Base-by-base conservation (phyloP, 2,888 invertebrate genomes). In the Busseola fusca region DNA sequence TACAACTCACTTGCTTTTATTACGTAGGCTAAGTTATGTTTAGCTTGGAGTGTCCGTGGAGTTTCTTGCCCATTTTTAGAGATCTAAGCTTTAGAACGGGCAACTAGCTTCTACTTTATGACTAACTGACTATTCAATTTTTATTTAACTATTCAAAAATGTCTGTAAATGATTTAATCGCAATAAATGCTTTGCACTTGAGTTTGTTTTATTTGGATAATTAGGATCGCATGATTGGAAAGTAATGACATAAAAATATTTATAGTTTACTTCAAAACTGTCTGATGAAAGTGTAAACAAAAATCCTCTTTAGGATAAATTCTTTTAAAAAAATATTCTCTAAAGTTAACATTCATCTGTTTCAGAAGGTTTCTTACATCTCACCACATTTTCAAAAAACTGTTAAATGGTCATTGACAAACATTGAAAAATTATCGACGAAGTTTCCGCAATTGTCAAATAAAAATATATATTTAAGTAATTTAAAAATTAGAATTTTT, bases 1-100 rank as follows among this genome's bases (percentile, higher is more conserved):
- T 68, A 67, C 59, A 58, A 40, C 63, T 60, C 30, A 74, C 66
- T 68, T 78, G 56, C 40, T 70, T 63, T 62, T 72, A 64, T 57
- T 72, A 42, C 58, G 42, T 27, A 16, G 25, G 25, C 25, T 67
- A n/a, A 21, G 45, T 64, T 60, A 5, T n/a, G 52, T 71, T 71
- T 34, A 34, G 34, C 34, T 34, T 34, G 3, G 34, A 34, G 7
- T 34, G 34, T 34, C 7, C 34, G 5, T 34, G 34, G 5, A 3
- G 34, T 3, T 34, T 34, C 34, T 34, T 34, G 34, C 34, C 34
- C 5, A 34, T 34, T 4, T 7, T 2, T 34, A 34, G 34, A 34
- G 2, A 34, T 34, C 34, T 34, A n/a, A n/a, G n/a, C n/a, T n/a
- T n/a, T n/a, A n/a, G n/a, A n/a, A n/a, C n/a, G n/a, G n/a, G n/a